Percentiles rank a stretch among this genome's conserved stretches.
These are phyloP conservation scores for Agrypnus murinus DNA, from an alignment of 2,888 invertebrate species.

Conservation along the genomic window DNA sequence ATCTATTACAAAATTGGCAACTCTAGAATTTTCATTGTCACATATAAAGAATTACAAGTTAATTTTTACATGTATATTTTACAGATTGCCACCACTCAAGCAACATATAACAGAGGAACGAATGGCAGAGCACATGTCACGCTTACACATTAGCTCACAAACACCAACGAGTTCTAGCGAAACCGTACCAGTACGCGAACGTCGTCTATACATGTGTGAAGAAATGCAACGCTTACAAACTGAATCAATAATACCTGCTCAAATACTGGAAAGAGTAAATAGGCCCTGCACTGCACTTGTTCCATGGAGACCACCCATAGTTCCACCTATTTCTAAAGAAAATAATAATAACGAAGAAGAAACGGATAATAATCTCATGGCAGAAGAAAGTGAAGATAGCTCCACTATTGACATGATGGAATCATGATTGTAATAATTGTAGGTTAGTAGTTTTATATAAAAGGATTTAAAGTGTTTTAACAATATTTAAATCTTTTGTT, in stretches of 20 bases:
- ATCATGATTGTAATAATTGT: constrained; percentile 36
- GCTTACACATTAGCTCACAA: constrained; percentile 79
- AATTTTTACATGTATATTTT: too few relatives aligned
- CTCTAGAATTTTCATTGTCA: too few relatives aligned
- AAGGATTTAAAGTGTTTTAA: not conserved
- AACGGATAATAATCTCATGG: constrained; percentile 67
- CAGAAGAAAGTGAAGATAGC: constrained; percentile 16
- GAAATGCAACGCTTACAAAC: constrained; percentile 79
- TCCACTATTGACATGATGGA: constrained; percentile 60
- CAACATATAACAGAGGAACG: constrained; percentile 89
- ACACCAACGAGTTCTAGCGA: constrained; percentile 62
- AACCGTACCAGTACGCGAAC: constrained; percentile 64
- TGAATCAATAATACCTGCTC: constrained; percentile 80
- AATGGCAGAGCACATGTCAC: constrained; percentile 86
- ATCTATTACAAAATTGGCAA: too few relatives aligned
- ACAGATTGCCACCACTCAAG: constrained; percentile 74
- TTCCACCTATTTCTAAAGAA: constrained; percentile 64
- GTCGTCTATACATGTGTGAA: constrained; percentile 77
- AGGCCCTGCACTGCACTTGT: constrained; percentile 87
- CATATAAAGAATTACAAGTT: too few relatives aligned
- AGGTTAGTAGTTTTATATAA: constrained; percentile 18
- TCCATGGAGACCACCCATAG: constrained; percentile 83
- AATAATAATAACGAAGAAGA: constrained; percentile 71
- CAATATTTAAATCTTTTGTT: not conserved
- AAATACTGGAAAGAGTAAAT: constrained; percentile 78